Evolutionary conservation across 2,113 vertebrate genomes (phyloP).

Genomic region (Castor canadensis): DNA sequence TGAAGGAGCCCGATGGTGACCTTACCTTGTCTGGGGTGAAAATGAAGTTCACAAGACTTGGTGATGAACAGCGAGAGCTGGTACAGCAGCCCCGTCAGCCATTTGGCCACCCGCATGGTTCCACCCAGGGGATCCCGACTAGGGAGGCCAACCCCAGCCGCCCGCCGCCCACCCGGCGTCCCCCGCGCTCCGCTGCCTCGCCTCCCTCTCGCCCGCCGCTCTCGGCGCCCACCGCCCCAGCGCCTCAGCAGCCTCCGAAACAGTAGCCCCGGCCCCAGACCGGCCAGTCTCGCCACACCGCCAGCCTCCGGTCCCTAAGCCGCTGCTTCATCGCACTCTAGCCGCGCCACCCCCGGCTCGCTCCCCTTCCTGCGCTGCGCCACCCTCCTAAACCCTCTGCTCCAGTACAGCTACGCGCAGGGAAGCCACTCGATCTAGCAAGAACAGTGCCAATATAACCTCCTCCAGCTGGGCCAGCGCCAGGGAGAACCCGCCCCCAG

Average conservation of each 20-base stretch:
- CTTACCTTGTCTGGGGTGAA: constrained; percentile 94
- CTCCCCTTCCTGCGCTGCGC: not conserved
- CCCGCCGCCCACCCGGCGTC: constrained; percentile 57
- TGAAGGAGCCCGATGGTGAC: not conserved
- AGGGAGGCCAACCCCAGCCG: constrained; percentile 84
- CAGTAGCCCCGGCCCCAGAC: constrained; percentile 55
- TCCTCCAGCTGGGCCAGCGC: constrained; percentile 46
- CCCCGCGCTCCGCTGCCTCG: constrained; percentile 56
- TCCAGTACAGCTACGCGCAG: not conserved
- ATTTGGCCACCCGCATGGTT: constrained; percentile 84
- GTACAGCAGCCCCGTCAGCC: constrained; percentile 89
- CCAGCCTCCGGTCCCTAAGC: constrained; percentile 45
- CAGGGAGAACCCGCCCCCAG: constrained; percentile 75
- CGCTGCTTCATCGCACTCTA: constrained; percentile 70
- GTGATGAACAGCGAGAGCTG: constrained; percentile 87
- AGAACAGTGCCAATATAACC: constrained; percentile 67
- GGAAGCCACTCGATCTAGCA: constrained; percentile 6
- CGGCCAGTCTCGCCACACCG: constrained; percentile 8
- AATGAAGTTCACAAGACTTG: constrained; percentile 83
- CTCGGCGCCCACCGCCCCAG: constrained; percentile 36
- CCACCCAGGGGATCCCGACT: constrained; percentile 57
- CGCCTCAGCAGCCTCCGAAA: constrained; percentile 70
- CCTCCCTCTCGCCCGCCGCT: constrained; percentile 27
- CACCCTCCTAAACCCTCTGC: not conserved
- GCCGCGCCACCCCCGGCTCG: constrained; percentile 7